These are phyloP conservation scores for Macrobrachium rosenbergii DNA, from an alignment of 1,140 invertebrate genomes.

Conservation along the genomic window DNA sequence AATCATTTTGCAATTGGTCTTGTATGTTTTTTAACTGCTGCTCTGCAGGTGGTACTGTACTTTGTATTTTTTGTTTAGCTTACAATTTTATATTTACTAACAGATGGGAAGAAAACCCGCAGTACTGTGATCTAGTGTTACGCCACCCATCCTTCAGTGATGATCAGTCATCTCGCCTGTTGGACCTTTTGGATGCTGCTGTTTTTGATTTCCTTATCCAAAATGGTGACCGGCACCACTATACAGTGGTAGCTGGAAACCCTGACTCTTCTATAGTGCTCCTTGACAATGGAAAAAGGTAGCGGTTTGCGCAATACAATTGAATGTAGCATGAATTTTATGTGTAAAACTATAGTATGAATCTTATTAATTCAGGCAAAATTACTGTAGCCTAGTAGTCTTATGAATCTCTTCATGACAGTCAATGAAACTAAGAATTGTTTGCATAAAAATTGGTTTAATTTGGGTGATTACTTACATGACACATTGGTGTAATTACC, in stretches of 20 bases:
- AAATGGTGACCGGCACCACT: constrained; percentile 95
- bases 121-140: constrained; percentile 34
- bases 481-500: too few relatives aligned
- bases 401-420: too few relatives aligned
- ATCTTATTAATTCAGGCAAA: background rate
- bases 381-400: too few relatives aligned
- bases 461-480: too few relatives aligned
- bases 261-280: constrained; percentile 77
- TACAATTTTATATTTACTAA: background rate
- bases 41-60: too few relatives aligned
- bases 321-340: background rate
- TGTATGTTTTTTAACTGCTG: too few relatives aligned
- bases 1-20: too few relatives aligned
- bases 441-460: too few relatives aligned
- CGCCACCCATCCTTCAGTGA: background rate
- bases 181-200: constrained; percentile 89
- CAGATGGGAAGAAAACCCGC: constrained; percentile 47
- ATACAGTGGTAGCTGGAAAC: constrained; percentile 79
- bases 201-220: constrained; percentile 95
- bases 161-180: constrained; percentile 73
- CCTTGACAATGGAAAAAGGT: constrained; percentile 94
- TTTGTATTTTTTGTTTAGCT: too few relatives aligned
- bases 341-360: background rate
- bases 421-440: too few relatives aligned
- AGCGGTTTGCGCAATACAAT: background rate